Percentiles rank a stretch among this genome's conserved stretches.
Evolutionary conservation across 2,113 vertebrate species (phyloP).

Genomic region (Madoqua kirkii): DNA sequence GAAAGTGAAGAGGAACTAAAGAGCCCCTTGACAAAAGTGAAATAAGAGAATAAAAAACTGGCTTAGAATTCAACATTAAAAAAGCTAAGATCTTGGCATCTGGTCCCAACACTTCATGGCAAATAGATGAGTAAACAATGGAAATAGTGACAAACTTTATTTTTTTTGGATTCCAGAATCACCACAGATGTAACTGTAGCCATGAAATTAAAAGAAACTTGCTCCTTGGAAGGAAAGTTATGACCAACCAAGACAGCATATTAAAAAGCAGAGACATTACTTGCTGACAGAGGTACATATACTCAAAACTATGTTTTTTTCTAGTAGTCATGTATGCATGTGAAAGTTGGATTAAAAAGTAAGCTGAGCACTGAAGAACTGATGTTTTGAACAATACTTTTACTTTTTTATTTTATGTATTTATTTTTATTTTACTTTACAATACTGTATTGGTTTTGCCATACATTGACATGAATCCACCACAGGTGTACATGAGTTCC

Average conservation of each 20-base stretch:
- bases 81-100: background rate
- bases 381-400: background rate
- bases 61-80: background rate
- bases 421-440: no score
- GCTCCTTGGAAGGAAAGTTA: background rate
- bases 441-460: no score
- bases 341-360: background rate
- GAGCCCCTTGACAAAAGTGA: background rate
- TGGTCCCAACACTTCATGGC: background rate
- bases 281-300: background rate
- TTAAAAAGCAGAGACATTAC: background rate
- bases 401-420: no score
- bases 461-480: no score
- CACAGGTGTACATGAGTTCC: no score
- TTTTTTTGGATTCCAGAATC: no score
- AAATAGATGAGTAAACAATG: no score
- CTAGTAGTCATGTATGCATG: background rate
- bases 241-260: background rate
- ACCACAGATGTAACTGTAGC: no score
- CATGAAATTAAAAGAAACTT: background rate
- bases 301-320: background rate
- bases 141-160: no score
- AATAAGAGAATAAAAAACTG: background rate
- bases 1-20: background rate
- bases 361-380: background rate